These are phyloP conservation scores for Hypomesus transpacificus DNA, from an alignment of 2,113 vertebrate species.

Conservation along the genomic window DNA sequence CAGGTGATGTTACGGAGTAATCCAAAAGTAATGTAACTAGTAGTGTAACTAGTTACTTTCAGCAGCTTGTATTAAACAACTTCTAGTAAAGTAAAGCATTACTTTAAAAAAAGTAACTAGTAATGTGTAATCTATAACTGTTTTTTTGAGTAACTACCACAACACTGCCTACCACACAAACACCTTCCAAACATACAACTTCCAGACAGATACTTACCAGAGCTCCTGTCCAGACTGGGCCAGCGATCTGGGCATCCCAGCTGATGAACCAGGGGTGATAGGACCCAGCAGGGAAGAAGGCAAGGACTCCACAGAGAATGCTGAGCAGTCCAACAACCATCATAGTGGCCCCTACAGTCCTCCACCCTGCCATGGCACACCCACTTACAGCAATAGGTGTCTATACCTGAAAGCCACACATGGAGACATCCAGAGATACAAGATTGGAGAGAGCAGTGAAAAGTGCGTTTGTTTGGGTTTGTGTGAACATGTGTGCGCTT, in stretches of 20 bases:
- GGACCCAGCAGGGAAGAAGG: constrained; percentile 59
- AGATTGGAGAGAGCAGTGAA: not conserved
- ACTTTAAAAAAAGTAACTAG: no score
- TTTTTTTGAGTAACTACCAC: no score
- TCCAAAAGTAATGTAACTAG: no score
- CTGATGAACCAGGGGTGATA: constrained; percentile 51
- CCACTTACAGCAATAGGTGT: not conserved
- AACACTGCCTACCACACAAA: no score
- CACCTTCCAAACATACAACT: not conserved
- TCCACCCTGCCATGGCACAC: constrained; percentile 7
- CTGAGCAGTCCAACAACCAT: constrained; percentile 44
- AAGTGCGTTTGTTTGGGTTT: not conserved
- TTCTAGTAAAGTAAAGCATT: no score
- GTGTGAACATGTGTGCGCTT: not conserved
- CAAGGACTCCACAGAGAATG: constrained; percentile 46
- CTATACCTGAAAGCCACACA: not conserved
- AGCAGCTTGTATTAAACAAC: no score
- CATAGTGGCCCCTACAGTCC: constrained; percentile 41
- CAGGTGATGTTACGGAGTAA: no score
- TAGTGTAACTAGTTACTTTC: no score
- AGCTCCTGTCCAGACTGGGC: constrained; percentile 65
- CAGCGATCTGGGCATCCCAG: constrained; percentile 54
- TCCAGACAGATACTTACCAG: constrained; percentile 48
- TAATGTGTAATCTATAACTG: no score
- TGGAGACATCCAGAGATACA: not conserved